Evolutionary conservation across 2,888 invertebrate species (phyloP).

Genomic region (Epinotia demarniana): DNA sequence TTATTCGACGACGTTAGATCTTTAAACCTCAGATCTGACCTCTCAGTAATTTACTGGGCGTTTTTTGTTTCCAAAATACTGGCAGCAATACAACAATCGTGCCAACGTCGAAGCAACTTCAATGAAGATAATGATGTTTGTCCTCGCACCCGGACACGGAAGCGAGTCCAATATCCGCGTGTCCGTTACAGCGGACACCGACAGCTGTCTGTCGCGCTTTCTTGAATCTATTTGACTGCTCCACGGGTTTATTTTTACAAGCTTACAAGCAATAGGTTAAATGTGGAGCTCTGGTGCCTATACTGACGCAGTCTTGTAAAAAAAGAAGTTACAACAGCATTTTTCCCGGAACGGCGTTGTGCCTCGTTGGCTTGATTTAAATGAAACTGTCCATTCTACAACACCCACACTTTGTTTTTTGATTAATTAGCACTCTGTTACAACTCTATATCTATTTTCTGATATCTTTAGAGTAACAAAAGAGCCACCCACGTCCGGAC

Average conservation of each 20-base stretch:
- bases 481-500: background rate
- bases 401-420: background rate
- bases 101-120: background rate
- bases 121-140: slow-evolving; percentile 23
- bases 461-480: background rate
- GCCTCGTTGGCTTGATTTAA: too few relatives aligned
- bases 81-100: background rate
- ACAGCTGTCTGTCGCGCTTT: background rate
- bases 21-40: background rate
- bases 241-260: too few relatives aligned
- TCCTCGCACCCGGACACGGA: background rate
- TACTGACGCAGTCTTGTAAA: too few relatives aligned
- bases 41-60: background rate
- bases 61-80: background rate
- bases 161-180: slow-evolving; percentile 8
- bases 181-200: background rate
- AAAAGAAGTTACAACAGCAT: too few relatives aligned
- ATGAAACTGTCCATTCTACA: too few relatives aligned
- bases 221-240: background rate
- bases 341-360: too few relatives aligned
- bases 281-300: too few relatives aligned
- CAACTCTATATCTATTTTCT: background rate
- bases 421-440: background rate
- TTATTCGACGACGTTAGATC: background rate
- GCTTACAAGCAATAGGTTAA: too few relatives aligned